A percentile compares a stretch with the other conserved stretches of the same genome.
phyloP scores from a whole-genome alignment of 2,113 vertebrate genomes.

The Hystrix brachyura region DNA sequence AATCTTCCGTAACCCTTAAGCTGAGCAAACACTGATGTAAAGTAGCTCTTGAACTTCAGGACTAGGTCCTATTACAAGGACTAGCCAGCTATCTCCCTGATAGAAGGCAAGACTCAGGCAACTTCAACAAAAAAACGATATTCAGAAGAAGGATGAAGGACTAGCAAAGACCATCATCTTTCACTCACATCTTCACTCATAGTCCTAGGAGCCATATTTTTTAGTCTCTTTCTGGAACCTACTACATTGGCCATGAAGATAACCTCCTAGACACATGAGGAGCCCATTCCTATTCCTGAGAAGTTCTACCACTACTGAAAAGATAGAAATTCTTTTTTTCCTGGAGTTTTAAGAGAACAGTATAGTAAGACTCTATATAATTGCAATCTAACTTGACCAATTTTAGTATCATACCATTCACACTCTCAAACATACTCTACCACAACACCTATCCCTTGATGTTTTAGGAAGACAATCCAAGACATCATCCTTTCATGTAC shows the following conservation, averaged over 20 bases:
- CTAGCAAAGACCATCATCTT: no score
- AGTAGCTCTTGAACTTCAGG: not conserved
- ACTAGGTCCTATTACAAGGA: not conserved
- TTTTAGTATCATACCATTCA: not conserved
- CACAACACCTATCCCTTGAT: not conserved
- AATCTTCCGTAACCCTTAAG: not conserved
- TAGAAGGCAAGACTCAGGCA: not conserved
- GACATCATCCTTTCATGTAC: not conserved
- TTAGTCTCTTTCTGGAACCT: not conserved
- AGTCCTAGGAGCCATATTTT: not conserved
- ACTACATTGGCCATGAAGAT: not conserved
- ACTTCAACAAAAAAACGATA: not conserved
- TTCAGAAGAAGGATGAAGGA: not conserved
- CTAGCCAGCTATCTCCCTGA: not conserved
- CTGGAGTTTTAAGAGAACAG: not conserved
- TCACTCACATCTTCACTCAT: not conserved
- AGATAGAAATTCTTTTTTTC: not conserved
- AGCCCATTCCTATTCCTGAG: not conserved
- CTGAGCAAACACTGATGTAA: not conserved
- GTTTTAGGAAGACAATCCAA: not conserved
- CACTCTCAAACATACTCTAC: not conserved
- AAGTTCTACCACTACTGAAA: not conserved
- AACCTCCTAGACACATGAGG: not conserved
- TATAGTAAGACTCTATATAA: not conserved
- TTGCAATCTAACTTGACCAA: not conserved